phyloP scores from a whole-genome alignment of 1,140 invertebrate genomes.

The Apis cerana region DNA sequence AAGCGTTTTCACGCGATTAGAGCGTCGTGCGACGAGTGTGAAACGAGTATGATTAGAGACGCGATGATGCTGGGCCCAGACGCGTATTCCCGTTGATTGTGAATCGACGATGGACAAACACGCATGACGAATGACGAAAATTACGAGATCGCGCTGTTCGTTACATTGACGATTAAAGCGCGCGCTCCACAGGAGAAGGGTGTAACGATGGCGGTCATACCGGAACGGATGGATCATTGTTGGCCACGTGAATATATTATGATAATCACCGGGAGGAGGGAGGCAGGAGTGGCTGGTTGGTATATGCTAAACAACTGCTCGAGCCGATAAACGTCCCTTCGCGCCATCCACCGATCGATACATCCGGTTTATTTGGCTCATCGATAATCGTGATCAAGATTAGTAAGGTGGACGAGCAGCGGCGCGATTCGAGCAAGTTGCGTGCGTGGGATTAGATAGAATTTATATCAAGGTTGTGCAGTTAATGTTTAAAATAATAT shows the following conservation, averaged over 20 bases:
- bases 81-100: conserved; percentile 12
- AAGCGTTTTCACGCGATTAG: conserved; percentile 9
- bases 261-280: conserved; percentile 13
- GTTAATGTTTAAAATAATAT: too few relatives aligned
- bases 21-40: neutral
- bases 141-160: conserved; percentile 43
- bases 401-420: neutral
- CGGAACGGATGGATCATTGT: conserved; percentile 36
- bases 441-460: too few relatives aligned
- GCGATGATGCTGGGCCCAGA: conserved; percentile 1
- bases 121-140: conserved; percentile 37
- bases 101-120: conserved; percentile 24
- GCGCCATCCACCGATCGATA: neutral
- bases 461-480: neutral
- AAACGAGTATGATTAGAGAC: conserved; percentile 32
- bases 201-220: neutral
- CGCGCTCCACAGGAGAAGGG: neutral
- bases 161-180: conserved; percentile 42
- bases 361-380: conserved; percentile 7
- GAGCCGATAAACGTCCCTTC: conserved; percentile 17
- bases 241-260: conserved; percentile 25
- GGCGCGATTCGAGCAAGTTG: neutral
- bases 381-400: conserved; percentile 1
- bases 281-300: neutral
- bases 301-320: conserved; percentile 45